These are phyloP conservation scores for Tachina lurida DNA, from an alignment of 2,888 invertebrate genomes.

Conservation along the genomic window DNA sequence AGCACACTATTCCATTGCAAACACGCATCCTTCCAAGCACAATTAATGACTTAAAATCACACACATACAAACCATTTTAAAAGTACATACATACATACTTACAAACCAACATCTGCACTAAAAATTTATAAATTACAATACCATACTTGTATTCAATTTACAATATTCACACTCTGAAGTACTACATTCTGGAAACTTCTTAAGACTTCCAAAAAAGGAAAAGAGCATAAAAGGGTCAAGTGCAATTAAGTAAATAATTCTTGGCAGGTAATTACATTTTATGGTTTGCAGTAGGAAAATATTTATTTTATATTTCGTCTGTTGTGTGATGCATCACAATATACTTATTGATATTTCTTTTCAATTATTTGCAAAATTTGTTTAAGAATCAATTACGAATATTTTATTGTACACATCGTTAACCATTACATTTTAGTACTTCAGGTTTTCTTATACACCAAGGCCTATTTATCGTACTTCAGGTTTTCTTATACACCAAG, in stretches of 20 bases:
- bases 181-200: neutral
- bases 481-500: too few relatives aligned
- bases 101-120: too few relatives aligned
- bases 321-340: neutral
- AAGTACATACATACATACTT: neutral
- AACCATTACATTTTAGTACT: too few relatives aligned
- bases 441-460: too few relatives aligned
- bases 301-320: too few relatives aligned
- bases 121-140: slow-evolving; percentile 21
- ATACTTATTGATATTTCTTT: neutral
- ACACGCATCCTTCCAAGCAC: slow-evolving; percentile 22
- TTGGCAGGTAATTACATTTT: neutral
- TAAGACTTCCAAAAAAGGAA: neutral
- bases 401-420: too few relatives aligned
- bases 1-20: slow-evolving; percentile 35
- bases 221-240: neutral
- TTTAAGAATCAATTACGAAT: neutral
- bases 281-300: neutral
- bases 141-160: slow-evolving; percentile 33
- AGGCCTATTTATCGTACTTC: too few relatives aligned
- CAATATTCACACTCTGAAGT: slow-evolving; percentile 36
- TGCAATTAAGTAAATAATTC: neutral
- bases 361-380: neutral
- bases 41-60: slow-evolving; percentile 21
- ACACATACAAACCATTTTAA: neutral